phyloP scores from a whole-genome alignment of 1,140 invertebrate genomes.

The Sitodiplosis mosellana region DNA sequence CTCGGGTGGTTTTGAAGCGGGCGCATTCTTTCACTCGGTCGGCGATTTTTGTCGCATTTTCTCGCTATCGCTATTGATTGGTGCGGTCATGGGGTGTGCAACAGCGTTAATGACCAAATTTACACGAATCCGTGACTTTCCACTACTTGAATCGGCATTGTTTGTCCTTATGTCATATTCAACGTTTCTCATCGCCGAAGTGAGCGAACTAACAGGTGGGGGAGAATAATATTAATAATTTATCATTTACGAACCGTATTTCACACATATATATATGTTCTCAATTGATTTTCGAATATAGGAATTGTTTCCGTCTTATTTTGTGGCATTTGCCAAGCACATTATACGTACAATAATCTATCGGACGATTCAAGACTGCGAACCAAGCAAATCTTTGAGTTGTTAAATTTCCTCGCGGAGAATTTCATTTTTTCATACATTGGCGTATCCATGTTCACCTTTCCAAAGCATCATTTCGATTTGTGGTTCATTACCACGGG shows the following conservation, averaged over 20 bases:
- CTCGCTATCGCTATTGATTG: slow-evolving; percentile 74
- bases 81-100: slow-evolving; percentile 76
- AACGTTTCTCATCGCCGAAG: slow-evolving; percentile 92
- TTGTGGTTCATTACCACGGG: slow-evolving; percentile 77
- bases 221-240: no score
- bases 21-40: slow-evolving; percentile 74
- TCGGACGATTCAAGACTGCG: slow-evolving; percentile 70
- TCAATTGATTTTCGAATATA: slow-evolving; percentile 23
- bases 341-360: slow-evolving; percentile 97
- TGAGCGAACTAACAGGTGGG: slow-evolving; percentile 76
- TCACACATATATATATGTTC: slow-evolving; percentile 17
- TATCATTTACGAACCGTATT: no score
- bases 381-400: slow-evolving; percentile 89
- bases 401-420: slow-evolving; percentile 92
- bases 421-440: slow-evolving; percentile 99
- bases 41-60: slow-evolving; percentile 88
- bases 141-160: slow-evolving; percentile 85
- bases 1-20: slow-evolving; percentile 61
- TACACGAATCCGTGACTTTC: slow-evolving; percentile 84
- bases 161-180: slow-evolving; percentile 97
- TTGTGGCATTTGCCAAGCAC: slow-evolving; percentile 97
- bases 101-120: slow-evolving; percentile 94
- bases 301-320: slow-evolving; percentile 91
- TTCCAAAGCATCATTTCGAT: slow-evolving; percentile 88
- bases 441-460: slow-evolving; percentile 96